Base-by-base conservation (phyloP, 2,888 invertebrate species). In the Uropetala carovei region DNA sequence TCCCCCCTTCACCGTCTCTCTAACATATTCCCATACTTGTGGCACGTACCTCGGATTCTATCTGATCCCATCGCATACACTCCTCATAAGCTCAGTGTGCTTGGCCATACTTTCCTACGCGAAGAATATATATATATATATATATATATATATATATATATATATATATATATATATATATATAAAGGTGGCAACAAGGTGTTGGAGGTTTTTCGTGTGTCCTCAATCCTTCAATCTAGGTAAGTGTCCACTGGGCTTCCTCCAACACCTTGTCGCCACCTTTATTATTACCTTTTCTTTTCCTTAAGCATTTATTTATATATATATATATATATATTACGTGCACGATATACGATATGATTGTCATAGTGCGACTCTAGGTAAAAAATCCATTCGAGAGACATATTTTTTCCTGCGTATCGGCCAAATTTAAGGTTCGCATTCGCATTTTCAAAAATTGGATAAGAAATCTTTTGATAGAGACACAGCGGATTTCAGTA, bases 31-130 rank as follows among this genome's bases (percentile, higher is more conserved):
- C 43, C 83, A 13, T 56, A 18, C 18, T 14, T 4, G 13, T 30
- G 56, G 60, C 89, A 60, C 89, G 89, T 43, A 83, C 83, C 30
- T 89, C 85, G 30, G 43, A 4, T 83, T 43, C 43, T 64, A 43
- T 68, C 64, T 43, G 68, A 9, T 89, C 89, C 56, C 89, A 64
- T 64, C 43, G 57, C 60, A 27, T 10, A 89, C 22, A 27, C 4
- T 22, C 22, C 75, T 75, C 75, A 22, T 75, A 22, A 75, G 75
- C 22, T 22, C 27, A 75, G 75, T 27, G 75, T 22, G 22, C 75
- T 75, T 22, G 27, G 22, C n/a, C 75, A 75, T 75, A 27, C 0
- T 27, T 75, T 75, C 75, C 43, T 75, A 9, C 68, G 22, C 75
- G 75, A 75, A 75, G 22, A 11, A 75, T 75, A 75, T 75, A 27